Percentiles rank a stretch among this genome's conserved stretches.
These are phyloP conservation scores for Pachypsylla venusta DNA, from an alignment of 1,140 invertebrate species.

Conservation along the genomic window DNA sequence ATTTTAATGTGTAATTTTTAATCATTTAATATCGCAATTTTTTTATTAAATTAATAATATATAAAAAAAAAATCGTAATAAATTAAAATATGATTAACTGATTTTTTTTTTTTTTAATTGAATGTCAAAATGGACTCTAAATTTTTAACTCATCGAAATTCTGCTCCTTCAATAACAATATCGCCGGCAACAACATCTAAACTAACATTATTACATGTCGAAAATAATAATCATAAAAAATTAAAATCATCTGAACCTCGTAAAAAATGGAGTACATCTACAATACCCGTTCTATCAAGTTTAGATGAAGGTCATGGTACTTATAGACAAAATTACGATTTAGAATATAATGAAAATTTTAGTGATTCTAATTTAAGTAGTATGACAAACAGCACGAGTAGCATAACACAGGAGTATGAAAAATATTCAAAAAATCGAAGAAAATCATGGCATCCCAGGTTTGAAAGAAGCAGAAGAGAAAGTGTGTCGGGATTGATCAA, in stretches of 20 bases:
- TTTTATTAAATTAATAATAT: too few species aligned
- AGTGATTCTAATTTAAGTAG: background rate
- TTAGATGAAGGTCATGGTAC: background rate
- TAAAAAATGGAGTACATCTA: background rate
- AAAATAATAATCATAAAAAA: background rate
- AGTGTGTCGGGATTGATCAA: background rate
- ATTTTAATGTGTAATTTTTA: too few species aligned
- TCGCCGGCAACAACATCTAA: background rate
- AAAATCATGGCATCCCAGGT: slow-evolving; percentile 5
- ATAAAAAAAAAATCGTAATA: too few species aligned
- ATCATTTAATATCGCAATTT: too few species aligned
- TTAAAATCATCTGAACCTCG: background rate
- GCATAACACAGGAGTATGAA: background rate
- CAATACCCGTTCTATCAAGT: background rate
- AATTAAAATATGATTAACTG: too few species aligned
- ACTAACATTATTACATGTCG: background rate
- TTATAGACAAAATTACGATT: background rate
- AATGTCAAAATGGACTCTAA: background rate
- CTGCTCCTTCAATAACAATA: background rate
- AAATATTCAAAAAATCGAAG: background rate
- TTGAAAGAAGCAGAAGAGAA: background rate
- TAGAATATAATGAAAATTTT: background rate
- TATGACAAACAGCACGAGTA: background rate
- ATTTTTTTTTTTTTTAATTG: too few species aligned
- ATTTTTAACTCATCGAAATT: background rate